Evolutionary conservation across 1,140 invertebrate genomes (phyloP).

Genomic region (Drosophila littoralis): DNA sequence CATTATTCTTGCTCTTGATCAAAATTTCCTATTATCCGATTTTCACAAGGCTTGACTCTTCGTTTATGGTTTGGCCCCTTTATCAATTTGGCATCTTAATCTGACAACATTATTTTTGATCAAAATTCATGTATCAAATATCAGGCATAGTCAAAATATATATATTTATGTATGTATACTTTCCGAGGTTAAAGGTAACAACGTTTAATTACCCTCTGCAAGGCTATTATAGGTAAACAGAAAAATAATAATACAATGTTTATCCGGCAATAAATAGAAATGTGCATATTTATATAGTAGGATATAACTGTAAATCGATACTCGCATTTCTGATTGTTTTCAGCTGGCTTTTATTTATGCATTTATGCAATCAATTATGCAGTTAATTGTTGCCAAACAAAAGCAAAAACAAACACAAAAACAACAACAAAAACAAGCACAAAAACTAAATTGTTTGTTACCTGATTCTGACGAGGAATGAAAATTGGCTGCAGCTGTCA

Average conservation of each 20-base stretch:
- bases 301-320: conserved; percentile 17
- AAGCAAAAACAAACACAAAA: conserved; percentile 32
- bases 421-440: neutral
- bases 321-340: conserved; percentile 33
- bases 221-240: neutral
- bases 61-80: too few species aligned
- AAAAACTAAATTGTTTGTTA: conserved; percentile 50
- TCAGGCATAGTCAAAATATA: too few species aligned
- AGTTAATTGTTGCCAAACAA: conserved; percentile 75
- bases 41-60: too few species aligned
- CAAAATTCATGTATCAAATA: too few species aligned
- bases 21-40: too few species aligned
- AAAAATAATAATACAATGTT: conserved; percentile 33
- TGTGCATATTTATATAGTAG: neutral
- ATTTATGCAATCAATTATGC: conserved; percentile 77
- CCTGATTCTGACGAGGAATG: conserved; percentile 52
- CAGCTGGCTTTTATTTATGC: conserved; percentile 61
- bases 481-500: conserved; percentile 70
- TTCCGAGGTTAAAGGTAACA: neutral
- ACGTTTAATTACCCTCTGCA: neutral
- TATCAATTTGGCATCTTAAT: too few species aligned
- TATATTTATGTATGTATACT: too few species aligned
- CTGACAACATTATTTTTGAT: too few species aligned
- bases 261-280: conserved; percentile 49
- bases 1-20: too few species aligned